Base-by-base conservation (phyloP, 2,113 vertebrate species). In the Edolisoma coerulescens region DNA sequence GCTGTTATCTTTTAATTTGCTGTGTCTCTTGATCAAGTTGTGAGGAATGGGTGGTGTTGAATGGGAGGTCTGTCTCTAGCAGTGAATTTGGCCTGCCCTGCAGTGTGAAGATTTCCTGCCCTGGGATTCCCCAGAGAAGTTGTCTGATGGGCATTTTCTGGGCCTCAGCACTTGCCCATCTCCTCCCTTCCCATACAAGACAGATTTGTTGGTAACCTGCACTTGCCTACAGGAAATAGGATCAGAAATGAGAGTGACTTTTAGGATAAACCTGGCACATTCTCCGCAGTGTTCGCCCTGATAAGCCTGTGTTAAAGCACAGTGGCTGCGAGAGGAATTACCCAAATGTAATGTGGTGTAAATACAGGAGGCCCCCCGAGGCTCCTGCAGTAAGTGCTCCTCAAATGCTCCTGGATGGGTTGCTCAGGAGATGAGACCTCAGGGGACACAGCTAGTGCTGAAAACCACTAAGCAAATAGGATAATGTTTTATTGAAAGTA, bases 391-490 rank as follows among this genome's bases (percentile, higher is more conserved):
- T 52, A 47, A 83, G 67, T 44, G 68, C 76, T 86, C 47, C 53
- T 91, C 60, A 44, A 70, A 53, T 54, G 56, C 88, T 91, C 33
- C 77, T 60, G 81, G 45, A 41, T 11, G 70, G 35, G 80, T 94
- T 97, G 91, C 94, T 94, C 90, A 37, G 96, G 95, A 91, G 93
- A 87, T 91, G 56, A 2, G 50, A 60, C 35, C 90, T 65, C 93
- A 35, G 50, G 61, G 76, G 91, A 77, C 49, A 27, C 4, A 23
- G 57, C n/a, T 30, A 53, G 11, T 39, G 54, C 61, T 90, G 70
- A 30, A 70, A 83, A 49, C 6, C 17, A 75, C 57, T 27, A 54
- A 86, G 71, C 81, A 75, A 82, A 57, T 10, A 77, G 41, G 68
- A 33, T 47, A 27, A 49, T 56, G 33, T 60, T 82, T 82, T 85